phyloP scores from a whole-genome alignment of 2,888 invertebrate species.

The Oscheius sp. region DNA sequence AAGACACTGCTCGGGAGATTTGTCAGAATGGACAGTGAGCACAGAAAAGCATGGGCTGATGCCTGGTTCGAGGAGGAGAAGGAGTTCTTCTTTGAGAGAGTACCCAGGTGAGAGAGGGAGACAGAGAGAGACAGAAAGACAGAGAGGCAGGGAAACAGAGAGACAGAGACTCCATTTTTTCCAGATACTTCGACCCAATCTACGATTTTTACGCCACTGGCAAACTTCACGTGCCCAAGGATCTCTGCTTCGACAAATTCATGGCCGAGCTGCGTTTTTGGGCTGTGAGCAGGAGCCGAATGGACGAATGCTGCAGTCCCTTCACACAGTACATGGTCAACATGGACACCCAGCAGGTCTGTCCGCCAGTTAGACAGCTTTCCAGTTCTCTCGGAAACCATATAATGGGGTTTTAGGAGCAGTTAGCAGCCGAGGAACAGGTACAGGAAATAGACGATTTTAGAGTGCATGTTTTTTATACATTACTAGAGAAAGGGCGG shows the following conservation, averaged over 20 bases:
- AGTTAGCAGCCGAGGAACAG: slow-evolving; percentile 11
- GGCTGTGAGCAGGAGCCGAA: slow-evolving; percentile 70
- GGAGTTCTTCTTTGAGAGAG: slow-evolving; percentile 72
- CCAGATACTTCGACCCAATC: slow-evolving; percentile 72
- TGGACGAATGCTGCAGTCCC: slow-evolving; percentile 73
- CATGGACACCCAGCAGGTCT: slow-evolving; percentile 45
- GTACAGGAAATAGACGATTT: not conserved
- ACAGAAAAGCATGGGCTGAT: slow-evolving; percentile 70
- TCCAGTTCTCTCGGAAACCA: not conserved
- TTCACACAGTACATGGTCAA: slow-evolving; percentile 69
- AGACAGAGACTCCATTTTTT: slow-evolving; percentile 16
- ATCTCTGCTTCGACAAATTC: slow-evolving; percentile 72
- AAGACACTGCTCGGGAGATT: slow-evolving; percentile 64
- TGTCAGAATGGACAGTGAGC: slow-evolving; percentile 71
- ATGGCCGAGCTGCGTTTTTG: slow-evolving; percentile 73
- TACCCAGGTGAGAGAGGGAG: slow-evolving; percentile 58
- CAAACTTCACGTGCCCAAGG: slow-evolving; percentile 72
- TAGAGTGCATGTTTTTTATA: slow-evolving; percentile 4
- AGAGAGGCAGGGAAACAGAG: no score
- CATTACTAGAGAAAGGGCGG: not conserved
- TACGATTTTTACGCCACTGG: slow-evolving; percentile 73
- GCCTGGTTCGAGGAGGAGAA: slow-evolving; percentile 70
- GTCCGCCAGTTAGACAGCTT: slow-evolving; percentile 5
- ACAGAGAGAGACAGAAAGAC: no score
- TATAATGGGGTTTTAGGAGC: slow-evolving; percentile 4